Evolutionary conservation across 2,888 invertebrate genomes (phyloP).

Genomic region (Erannis defoliaria): DNA sequence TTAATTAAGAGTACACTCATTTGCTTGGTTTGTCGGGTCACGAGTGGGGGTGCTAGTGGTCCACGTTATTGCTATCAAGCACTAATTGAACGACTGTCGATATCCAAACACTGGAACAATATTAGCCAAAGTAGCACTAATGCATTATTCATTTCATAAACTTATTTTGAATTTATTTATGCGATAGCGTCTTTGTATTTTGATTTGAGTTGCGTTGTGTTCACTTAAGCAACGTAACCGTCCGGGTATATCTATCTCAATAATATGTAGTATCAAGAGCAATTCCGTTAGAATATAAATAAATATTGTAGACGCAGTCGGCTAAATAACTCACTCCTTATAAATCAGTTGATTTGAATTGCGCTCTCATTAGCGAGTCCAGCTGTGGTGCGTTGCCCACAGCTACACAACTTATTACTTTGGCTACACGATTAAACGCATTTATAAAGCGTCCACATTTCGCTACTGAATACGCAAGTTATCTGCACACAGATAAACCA

Average conservation of each 20-base stretch:
- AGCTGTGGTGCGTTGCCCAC: conserved; percentile 69
- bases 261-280: conserved; percentile 57
- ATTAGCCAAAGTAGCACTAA: conserved; percentile 48
- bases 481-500: conserved; percentile 63
- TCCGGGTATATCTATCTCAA: conserved; percentile 22
- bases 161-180: conserved; percentile 23
- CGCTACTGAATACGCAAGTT: conserved; percentile 63
- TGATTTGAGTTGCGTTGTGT: conserved; percentile 16
- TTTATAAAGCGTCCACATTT: conserved; percentile 65
- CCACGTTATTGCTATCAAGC: conserved; percentile 70
- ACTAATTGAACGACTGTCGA: conserved; percentile 75
- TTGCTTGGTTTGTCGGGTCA: conserved; percentile 72
- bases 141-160: conserved; percentile 37
- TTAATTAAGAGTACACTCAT: conserved; percentile 80
- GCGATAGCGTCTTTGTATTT: conserved; percentile 25
- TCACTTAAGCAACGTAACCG: conserved; percentile 1
- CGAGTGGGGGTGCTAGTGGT: conserved; percentile 66
- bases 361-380: conserved; percentile 83
- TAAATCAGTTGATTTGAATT: conserved; percentile 85
- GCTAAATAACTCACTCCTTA: conserved; percentile 82
- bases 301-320: conserved; percentile 73
- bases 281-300: conserved; percentile 75
- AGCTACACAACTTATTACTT: conserved; percentile 84
- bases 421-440: conserved; percentile 73
- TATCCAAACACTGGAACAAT: conserved; percentile 70